phyloP scores from a whole-genome alignment of 2,113 vertebrate species.

The Tragelaphus buxtoni region DNA sequence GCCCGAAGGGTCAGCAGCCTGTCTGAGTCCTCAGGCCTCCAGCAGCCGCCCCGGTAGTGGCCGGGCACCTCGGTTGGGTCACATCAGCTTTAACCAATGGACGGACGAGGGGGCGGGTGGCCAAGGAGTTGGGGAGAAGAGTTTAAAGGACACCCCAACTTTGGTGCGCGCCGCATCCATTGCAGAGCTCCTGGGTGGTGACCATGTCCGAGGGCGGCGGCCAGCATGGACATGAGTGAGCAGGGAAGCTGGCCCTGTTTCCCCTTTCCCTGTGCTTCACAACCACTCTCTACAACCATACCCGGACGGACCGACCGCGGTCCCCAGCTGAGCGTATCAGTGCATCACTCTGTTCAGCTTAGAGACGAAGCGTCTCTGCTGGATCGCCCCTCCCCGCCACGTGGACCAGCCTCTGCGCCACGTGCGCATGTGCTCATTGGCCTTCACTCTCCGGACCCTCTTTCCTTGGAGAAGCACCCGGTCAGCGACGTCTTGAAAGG shows the following conservation, averaged over 20 bases:
- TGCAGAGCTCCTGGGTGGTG: conserved; percentile 64
- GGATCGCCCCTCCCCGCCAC: background rate
- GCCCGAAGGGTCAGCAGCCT: conserved; percentile 79
- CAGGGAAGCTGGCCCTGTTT: background rate
- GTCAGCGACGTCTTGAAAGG: conserved; percentile 76
- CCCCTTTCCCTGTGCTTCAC: background rate
- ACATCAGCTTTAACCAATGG: conserved; percentile 80
- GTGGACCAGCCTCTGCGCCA: conserved; percentile 30
- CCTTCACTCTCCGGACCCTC: conserved; percentile 71
- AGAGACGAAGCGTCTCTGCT: fast-evolving
- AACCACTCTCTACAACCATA: conserved; percentile 36
- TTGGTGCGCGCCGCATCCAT: conserved; percentile 60
- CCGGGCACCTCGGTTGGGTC: conserved; percentile 61
- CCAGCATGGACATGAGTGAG: background rate
- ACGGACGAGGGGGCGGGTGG: conserved; percentile 7
- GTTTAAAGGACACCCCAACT: conserved; percentile 53
- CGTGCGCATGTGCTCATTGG: conserved; percentile 60
- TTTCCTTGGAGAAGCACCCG: conserved; percentile 76
- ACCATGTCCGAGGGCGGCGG: background rate
- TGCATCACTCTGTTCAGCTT: background rate
- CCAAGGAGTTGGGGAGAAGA: background rate
- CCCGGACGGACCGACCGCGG: background rate
- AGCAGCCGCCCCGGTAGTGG: conserved; percentile 77
- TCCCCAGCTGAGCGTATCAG: background rate
- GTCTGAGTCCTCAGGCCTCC: conserved; percentile 78